Evolutionary conservation across 2,888 invertebrate genomes (phyloP), one percentile per base, ranked within the genome.

Genomic region (Apoda limacodes): DNA sequence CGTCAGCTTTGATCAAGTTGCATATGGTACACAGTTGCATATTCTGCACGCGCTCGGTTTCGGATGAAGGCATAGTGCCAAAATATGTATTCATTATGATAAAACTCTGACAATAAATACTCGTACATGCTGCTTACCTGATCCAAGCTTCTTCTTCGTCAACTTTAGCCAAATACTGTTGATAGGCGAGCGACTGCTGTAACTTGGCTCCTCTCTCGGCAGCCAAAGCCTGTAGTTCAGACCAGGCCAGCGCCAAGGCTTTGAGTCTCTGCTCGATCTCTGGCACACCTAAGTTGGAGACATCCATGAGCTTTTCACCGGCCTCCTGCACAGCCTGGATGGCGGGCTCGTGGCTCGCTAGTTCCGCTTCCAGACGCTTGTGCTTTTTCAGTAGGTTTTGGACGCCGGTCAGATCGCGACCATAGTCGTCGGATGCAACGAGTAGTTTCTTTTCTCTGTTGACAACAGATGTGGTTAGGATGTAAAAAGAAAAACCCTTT

Each of bases 131-230:
- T n/a, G 9, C 10, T 23, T 28, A 83, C 83, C 86, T 91, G 47
- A 99, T 97, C 98, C 98, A 99, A 3, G 98, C 97, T 65, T 98
- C 98, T 65, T 99, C 98, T 62, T 98, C 98, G 62, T 98, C 98
- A 9, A 98, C 93, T 69, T 96, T 95, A 32, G 98, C 96, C 50
- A 97, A 80, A 84, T 97, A 99, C 75, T 98, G 96, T 69, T 99
- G 98, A 80, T 95, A 98, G 3, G 92, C 93, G 31, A 96, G 84
- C n/a, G 95, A 95, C 71, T 99, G 97, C 47, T 96, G 96, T 55
- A 99, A 80, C 75, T 97, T 98, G 60, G 94, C 92, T 13, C 97
- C 97, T 32, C 98, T 83, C 34, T 89, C 92, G 0, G 87, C 89
- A 1, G 94, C 92, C 60, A 95, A 75, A 50, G 92, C 89, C 64